A percentile compares a stretch with the other conserved stretches of the same genome.
Conservation (phyloP, 2,797 vertebrate genomes). For the Vireo griseus region DNA sequence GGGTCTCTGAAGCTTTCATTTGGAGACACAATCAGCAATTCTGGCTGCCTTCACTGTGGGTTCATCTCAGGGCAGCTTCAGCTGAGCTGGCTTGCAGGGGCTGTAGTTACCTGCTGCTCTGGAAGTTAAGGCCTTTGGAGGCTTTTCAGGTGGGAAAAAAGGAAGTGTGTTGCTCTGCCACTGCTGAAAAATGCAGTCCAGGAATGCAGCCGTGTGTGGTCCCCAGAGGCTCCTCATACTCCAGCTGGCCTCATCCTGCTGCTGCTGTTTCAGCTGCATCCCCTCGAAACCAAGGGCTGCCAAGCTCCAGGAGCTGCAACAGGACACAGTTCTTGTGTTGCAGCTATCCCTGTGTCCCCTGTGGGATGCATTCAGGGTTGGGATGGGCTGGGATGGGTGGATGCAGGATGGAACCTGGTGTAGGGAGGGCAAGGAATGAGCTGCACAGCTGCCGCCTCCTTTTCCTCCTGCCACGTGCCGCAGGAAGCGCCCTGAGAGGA, state of each 20-base stretch:
- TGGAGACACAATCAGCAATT: not conserved
- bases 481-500: not conserved
- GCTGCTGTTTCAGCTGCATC: not conserved
- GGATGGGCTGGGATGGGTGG: not conserved
- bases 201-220: rapidly evolving
- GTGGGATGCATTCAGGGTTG: rapidly evolving
- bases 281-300: rapidly evolving
- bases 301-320: rapidly evolving
- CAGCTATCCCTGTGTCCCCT: not conserved
- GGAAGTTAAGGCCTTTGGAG: not conserved
- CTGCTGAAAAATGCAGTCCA: not conserved
- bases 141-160: not conserved
- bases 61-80: not conserved
- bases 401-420: rapidly evolving
- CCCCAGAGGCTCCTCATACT: not conserved
- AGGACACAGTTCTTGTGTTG: rapidly evolving
- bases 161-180: not conserved
- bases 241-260: not conserved
- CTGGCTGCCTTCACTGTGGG: not conserved
- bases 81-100: not conserved
- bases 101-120: not conserved
- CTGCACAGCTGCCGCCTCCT: not conserved
- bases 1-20: not conserved
- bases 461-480: rapidly evolving
- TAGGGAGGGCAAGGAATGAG: not conserved